Evolutionary conservation across 2,797 vertebrate genomes (phyloP), one percentile per base, ranked within the genome.

Genomic region (Clamator glandarius): DNA sequence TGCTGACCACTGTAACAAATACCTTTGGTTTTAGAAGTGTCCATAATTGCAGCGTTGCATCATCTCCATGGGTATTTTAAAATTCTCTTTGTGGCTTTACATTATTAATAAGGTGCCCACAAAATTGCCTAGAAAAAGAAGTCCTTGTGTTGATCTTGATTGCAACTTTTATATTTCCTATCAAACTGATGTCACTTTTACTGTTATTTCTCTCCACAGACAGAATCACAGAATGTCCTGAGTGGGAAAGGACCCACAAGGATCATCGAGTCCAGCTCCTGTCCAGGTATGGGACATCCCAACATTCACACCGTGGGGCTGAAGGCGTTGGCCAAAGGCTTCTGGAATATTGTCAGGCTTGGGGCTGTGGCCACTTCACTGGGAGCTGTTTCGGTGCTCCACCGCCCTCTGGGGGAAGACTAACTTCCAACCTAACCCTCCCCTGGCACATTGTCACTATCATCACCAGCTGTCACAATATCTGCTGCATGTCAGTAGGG

Each of bases 21-120:
- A 67, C 2, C 33, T 75, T 81, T 84, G 59, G 7, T 28, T 84
- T 95, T 59, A 72, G 73, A 64, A 89, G 77, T 66, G 85, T 44
- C 80, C 44, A 2, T 62, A 94, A 93, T 20, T 73, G 92, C 69
- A 87, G 85, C 0, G 0, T 86, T 92, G 89, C 73, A 0, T 92
- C 95, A 94, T 88, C 76, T 63, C 82, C 84, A 78, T 0, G 5
- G 83, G 84, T 91, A 88, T 94, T 96, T 92, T 87, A 88, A 91
- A 93, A 69, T 84, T 86, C 66, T 88, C 79, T 90, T 79, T 88
- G 80, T 15, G 17, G 81, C 35, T 73, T 87, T 96, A 81, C 93
- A 96, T 96, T 96, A 96, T 96, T 96, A 86, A 96, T 95, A 78
- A 92, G 67, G 48, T 84, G 52, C 62, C 85, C 84, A 50, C 15